These are phyloP conservation scores for Heteromormyrus szaboi DNA, from an alignment of 2,797 vertebrate genomes.

Conservation along the genomic window DNA sequence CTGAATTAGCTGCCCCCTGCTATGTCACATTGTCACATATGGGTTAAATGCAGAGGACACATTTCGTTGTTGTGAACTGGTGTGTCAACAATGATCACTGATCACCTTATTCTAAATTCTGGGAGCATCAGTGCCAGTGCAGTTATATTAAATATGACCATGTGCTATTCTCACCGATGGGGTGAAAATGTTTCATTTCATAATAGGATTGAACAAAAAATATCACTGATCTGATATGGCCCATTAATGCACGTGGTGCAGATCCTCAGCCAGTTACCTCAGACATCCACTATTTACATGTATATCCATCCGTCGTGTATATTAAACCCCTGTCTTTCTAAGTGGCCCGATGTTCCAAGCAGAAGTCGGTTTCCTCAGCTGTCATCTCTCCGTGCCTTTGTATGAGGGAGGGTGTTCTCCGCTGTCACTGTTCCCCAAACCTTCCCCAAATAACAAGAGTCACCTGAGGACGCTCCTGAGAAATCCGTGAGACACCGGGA, in stretches of 20 bases:
- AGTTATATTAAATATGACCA: neutral
- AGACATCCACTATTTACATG: neutral
- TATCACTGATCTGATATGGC: neutral
- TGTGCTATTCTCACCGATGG: neutral
- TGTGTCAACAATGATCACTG: neutral
- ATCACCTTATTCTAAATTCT: neutral
- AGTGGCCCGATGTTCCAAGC: neutral
- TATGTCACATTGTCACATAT: neutral
- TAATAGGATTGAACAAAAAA: neutral
- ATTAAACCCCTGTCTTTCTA: neutral
- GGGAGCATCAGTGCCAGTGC: neutral
- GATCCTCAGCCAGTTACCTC: neutral
- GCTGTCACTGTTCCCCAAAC: neutral
- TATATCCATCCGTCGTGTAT: neutral
- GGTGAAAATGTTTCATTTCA: neutral
- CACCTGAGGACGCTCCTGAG: neutral
- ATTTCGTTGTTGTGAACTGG: neutral
- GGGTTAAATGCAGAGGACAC: neutral
- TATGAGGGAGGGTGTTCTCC: neutral
- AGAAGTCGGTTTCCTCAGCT: neutral
- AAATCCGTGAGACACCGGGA: neutral
- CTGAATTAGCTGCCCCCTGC: neutral
- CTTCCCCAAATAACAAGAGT: neutral
- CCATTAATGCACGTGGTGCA: neutral
- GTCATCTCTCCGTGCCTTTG: neutral